Evolutionary conservation across 2,113 vertebrate genomes (phyloP).

Genomic region (Aegotheles bennettii): DNA sequence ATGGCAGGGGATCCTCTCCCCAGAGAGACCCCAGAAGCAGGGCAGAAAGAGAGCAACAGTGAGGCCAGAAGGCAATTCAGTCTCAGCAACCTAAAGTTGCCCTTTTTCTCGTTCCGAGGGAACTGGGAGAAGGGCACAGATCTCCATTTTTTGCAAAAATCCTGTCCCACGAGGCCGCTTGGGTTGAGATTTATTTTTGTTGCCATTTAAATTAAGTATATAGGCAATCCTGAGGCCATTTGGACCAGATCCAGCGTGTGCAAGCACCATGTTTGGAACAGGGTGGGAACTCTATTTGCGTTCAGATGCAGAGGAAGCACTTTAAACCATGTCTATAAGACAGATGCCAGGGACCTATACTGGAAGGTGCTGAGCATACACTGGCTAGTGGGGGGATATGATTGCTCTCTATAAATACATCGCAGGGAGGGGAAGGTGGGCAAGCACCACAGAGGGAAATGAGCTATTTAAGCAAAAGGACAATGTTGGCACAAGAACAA

Average conservation of each 20-base stretch:
- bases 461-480: constrained; percentile 55
- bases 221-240: constrained; percentile 42
- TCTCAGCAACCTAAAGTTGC: background rate
- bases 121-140: background rate
- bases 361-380: constrained; percentile 12
- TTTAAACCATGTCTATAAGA: background rate
- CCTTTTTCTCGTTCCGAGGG: background rate
- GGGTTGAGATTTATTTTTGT: constrained; percentile 50
- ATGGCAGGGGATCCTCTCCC: constrained; percentile 34
- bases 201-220: constrained; percentile 56
- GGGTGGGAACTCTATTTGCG: constrained; percentile 33
- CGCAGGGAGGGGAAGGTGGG: background rate
- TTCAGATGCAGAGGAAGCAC: constrained; percentile 45
- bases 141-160: background rate
- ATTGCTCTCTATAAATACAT: constrained; percentile 42
- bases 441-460: background rate
- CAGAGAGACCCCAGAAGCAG: background rate
- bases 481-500: constrained; percentile 63
- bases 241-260: constrained; percentile 6
- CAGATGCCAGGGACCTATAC: constrained; percentile 14
- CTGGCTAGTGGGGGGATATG: background rate
- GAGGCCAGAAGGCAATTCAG: background rate
- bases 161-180: background rate
- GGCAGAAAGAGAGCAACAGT: background rate
- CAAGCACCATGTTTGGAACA: constrained; percentile 22